Base-by-base conservation (phyloP, 2,888 invertebrate genomes). In the Xestia rhomboidea region DNA sequence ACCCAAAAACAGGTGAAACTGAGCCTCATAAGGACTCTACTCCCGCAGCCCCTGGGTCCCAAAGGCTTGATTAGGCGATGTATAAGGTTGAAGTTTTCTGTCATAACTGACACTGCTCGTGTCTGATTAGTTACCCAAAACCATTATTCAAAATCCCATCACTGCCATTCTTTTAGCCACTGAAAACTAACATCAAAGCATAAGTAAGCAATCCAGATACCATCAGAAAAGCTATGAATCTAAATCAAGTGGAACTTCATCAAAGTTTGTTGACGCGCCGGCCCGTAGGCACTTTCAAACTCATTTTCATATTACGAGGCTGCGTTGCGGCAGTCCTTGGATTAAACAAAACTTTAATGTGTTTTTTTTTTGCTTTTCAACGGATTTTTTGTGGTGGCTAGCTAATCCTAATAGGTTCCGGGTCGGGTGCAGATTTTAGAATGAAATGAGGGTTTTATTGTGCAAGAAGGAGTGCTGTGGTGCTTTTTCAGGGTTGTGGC, bases 141-240 rank as follows among this genome's bases (percentile, higher is more conserved):
- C 11, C 27, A 38, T 78, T 62, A 46, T 64, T 62, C n/a, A 66
- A 66, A 64, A 60, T 57, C 13, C n/a, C 66, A 30, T 57, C n/a
- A 24, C 68, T 15, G 66, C 49, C 71, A 77, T 79, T 81, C 70
- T 80, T 79, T 83, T 69, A 74, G 78, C 84, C 85, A 79, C 77
- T 83, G 79, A 86, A 91, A 92, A 91, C 91, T 91, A 90, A 89
- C 90, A 92, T 91, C 90, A 90, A 91, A 91, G 90, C 89, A 83
- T 87, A 91, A 92, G 90, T 89, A 93, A 92, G 92, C 93, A 93
- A 93, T 92, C 88, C 91, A 89, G 91, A 92, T 89, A 88, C 90
- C 91, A 92, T 92, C 93, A 93, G 92, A 92, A 93, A 94, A 93
- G 93, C 95, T 93, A 95, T 95, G 95, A 95, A 95, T 95, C 93